Conservation (phyloP, 1,140 invertebrate genomes). For the Chrysoperla carnea region DNA sequence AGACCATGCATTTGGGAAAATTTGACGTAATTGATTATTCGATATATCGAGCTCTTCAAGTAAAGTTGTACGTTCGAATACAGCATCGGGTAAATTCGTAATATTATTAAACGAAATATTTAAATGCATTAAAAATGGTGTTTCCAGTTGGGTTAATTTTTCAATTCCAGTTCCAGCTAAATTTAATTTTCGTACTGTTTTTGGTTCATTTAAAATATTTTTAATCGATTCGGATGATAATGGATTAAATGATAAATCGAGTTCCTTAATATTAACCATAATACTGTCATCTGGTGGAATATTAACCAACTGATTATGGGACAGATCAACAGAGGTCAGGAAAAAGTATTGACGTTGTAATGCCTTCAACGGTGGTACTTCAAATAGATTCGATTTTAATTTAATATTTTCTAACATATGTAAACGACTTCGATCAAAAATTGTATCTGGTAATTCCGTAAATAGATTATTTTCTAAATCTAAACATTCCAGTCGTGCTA, state of each 20-base stretch:
- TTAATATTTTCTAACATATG: constrained; percentile 69
- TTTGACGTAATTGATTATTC: constrained; percentile 39
- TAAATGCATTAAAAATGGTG: constrained; percentile 65
- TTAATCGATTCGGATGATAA: constrained; percentile 49
- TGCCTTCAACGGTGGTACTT: constrained; percentile 55
- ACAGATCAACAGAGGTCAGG: constrained; percentile 58
- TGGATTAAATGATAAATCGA: constrained; percentile 77
- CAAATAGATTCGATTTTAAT: constrained; percentile 57
- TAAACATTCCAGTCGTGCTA: constrained; percentile 53
- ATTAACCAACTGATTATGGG: constrained; percentile 55
- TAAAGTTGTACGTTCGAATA: constrained; percentile 60
- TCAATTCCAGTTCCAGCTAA: constrained; percentile 60
- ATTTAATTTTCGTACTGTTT: constrained; percentile 66
- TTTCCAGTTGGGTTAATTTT: constrained; percentile 52
- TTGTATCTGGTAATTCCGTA: constrained; percentile 55
- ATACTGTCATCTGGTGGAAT: constrained; percentile 69
- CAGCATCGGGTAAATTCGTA: constrained; percentile 35
- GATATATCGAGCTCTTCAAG: constrained; percentile 64
- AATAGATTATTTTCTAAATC: constrained; percentile 60
- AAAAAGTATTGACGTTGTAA: constrained; percentile 70
- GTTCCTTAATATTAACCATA: constrained; percentile 69
- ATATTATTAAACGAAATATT: constrained; percentile 70
- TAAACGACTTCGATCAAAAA: constrained; percentile 62
- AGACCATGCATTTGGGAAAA: constrained; percentile 38
- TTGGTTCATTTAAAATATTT: constrained; percentile 70